These are phyloP conservation scores for Alfaro cultratus DNA, from an alignment of 2,797 vertebrate species.

Conservation along the genomic window DNA sequence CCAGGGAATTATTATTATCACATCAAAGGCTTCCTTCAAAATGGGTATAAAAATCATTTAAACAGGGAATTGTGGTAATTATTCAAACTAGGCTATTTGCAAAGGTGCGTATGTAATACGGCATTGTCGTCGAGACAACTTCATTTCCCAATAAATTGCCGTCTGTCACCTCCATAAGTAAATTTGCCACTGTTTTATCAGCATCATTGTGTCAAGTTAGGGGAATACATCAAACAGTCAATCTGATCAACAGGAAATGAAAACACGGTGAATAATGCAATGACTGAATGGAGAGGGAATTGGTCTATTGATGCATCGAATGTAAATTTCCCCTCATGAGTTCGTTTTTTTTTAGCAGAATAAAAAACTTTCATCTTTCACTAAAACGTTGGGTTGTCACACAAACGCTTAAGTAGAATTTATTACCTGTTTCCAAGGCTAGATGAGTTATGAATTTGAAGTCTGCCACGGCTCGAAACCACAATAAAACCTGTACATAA, in stretches of 20 bases:
- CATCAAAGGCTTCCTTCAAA: slow-evolving; percentile 97
- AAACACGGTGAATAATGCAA: slow-evolving; percentile 82
- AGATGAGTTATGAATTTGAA: slow-evolving; percentile 78
- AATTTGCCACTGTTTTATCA: slow-evolving; percentile 95
- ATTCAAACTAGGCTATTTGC: slow-evolving; percentile 97
- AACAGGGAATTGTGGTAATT: slow-evolving; percentile 95
- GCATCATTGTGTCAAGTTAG: slow-evolving; percentile 87
- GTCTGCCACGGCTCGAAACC: slow-evolving; percentile 65
- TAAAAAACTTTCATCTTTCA: slow-evolving; percentile 32
- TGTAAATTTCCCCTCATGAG: slow-evolving; percentile 78
- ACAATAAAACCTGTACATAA: slow-evolving; percentile 7
- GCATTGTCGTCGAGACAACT: slow-evolving; percentile 89
- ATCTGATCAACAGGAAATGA: slow-evolving; percentile 95
- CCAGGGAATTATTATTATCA: slow-evolving; percentile 96
- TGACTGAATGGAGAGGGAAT: slow-evolving; percentile 80
- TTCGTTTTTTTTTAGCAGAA: slow-evolving; percentile 43
- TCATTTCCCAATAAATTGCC: slow-evolving; percentile 95
- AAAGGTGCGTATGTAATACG: slow-evolving; percentile 88
- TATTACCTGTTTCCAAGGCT: slow-evolving; percentile 76
- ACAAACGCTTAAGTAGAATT: slow-evolving; percentile 61
- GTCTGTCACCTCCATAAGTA: slow-evolving; percentile 94
- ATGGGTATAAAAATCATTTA: slow-evolving; percentile 94
- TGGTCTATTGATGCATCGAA: slow-evolving; percentile 76
- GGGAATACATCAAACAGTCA: slow-evolving; percentile 85
- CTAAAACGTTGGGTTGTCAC: slow-evolving; percentile 69